Percentiles rank a stretch among this genome's conserved stretches.
phyloP scores from a whole-genome alignment of 2,113 vertebrate genomes.

The Misgurnus mizolepis region DNA sequence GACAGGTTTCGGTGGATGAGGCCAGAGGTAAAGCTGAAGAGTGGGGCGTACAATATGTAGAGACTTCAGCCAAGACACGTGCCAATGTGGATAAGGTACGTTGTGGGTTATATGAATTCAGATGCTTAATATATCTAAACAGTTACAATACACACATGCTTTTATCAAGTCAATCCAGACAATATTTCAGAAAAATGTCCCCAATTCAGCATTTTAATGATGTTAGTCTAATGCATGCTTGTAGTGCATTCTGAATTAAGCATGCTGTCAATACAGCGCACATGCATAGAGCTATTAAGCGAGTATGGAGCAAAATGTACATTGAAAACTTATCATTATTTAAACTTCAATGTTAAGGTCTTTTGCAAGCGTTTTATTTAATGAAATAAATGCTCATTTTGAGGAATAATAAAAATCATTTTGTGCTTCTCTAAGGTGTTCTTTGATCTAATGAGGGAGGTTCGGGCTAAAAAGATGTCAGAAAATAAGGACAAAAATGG shows the following conservation, averaged over 20 bases:
- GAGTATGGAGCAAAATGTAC: neutral
- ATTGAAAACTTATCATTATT: neutral
- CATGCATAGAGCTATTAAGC: neutral
- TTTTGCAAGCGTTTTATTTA: neutral
- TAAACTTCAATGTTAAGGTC: neutral
- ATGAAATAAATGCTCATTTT: neutral
- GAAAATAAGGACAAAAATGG: slow-evolving; percentile 99
- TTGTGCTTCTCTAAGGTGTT: slow-evolving; percentile 80
- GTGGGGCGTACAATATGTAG: slow-evolving; percentile 76
- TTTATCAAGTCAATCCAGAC: neutral
- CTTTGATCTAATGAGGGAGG: slow-evolving; percentile 98
- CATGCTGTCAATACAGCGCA: neutral
- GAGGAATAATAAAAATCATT: neutral
- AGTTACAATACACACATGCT: neutral
- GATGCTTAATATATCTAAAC: no score
- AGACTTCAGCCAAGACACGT: slow-evolving; percentile 78
- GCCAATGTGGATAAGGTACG: slow-evolving; percentile 78
- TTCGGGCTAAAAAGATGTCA: slow-evolving; percentile 95
- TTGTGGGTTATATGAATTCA: neutral
- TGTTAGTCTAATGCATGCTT: no score
- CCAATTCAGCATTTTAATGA: neutral
- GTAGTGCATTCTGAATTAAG: neutral
- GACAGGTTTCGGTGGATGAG: slow-evolving; percentile 53
- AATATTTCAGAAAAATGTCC: neutral
- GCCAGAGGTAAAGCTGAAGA: slow-evolving; percentile 51